phyloP scores from a whole-genome alignment of 2,888 invertebrate genomes.

The Coenonympha glycerion region DNA sequence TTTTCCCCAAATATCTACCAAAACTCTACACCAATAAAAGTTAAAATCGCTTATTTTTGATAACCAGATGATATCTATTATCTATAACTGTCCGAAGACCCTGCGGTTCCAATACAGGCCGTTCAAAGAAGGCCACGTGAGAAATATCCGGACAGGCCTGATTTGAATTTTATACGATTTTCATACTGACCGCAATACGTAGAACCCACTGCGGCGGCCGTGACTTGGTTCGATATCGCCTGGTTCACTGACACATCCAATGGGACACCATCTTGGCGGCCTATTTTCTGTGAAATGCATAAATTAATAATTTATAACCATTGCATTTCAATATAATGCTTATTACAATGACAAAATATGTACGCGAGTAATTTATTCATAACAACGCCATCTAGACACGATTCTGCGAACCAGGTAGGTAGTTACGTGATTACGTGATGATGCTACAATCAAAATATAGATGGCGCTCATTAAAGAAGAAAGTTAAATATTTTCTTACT shows the following conservation, averaged over 20 bases:
- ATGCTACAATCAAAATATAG: slow-evolving; percentile 13
- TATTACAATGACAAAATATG: neutral
- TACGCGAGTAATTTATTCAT: slow-evolving; percentile 12
- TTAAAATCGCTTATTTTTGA: neutral
- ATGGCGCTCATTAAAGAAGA: no score
- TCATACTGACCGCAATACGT: slow-evolving; percentile 70
- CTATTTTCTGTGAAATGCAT: slow-evolving; percentile 61
- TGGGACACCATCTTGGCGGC: slow-evolving; percentile 55
- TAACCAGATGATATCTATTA: slow-evolving; percentile 27
- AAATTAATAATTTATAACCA: slow-evolving; percentile 25
- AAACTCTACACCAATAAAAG: neutral
- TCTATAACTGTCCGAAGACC: slow-evolving; percentile 25
- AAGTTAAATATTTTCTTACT: no score
- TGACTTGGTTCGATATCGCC: slow-evolving; percentile 57
- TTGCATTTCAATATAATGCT: slow-evolving; percentile 5
- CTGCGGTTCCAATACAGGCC: slow-evolving; percentile 22
- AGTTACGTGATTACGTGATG: slow-evolving; percentile 28
- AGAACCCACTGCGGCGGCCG: slow-evolving; percentile 53
- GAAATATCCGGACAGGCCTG: slow-evolving; percentile 29
- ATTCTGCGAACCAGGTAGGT: slow-evolving; percentile 13
- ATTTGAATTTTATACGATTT: slow-evolving; percentile 41
- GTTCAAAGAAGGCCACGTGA: slow-evolving; percentile 33
- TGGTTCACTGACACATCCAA: slow-evolving; percentile 53
- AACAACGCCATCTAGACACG: slow-evolving; percentile 42
- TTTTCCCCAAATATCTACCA: neutral